These are phyloP conservation scores for Hippocampus abdominalis DNA, from an alignment of 2,113 vertebrate species.

Conservation along the genomic window DNA sequence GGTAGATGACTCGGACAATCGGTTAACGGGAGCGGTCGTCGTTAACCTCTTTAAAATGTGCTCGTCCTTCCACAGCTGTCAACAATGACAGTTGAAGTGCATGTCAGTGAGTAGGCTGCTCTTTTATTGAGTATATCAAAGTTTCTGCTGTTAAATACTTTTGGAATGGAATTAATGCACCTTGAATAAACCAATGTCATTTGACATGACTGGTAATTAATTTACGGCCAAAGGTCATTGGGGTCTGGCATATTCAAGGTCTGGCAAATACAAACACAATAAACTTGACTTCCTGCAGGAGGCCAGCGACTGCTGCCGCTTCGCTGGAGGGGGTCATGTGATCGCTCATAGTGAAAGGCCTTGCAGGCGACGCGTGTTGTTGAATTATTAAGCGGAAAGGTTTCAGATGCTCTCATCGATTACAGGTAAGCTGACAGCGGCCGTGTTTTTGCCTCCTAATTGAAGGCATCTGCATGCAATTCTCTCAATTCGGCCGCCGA, in stretches of 20 bases:
- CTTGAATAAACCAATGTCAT: conserved; percentile 1
- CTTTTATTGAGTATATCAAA: neutral
- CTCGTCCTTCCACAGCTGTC: neutral
- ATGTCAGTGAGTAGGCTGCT: neutral
- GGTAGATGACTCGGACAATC: neutral
- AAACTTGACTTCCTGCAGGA: conserved; percentile 17
- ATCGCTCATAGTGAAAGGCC: conserved; percentile 45
- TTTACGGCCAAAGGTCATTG: neutral
- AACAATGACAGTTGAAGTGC: neutral
- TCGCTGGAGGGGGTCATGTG: conserved; percentile 35
- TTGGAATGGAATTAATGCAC: neutral
- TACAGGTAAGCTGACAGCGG: conserved; percentile 15
- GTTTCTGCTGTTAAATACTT: neutral
- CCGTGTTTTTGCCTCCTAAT: conserved; percentile 2
- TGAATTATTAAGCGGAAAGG: conserved; percentile 57
- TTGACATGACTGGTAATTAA: neutral
- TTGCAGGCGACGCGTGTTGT: conserved; percentile 32
- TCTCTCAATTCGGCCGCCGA: neutral
- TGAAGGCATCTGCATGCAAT: neutral
- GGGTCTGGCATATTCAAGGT: conserved; percentile 1
- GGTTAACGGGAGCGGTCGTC: neutral
- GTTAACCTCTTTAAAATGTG: neutral
- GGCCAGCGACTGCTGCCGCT: conserved; percentile 38
- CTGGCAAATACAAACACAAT: conserved; percentile 6
- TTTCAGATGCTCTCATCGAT: conserved; percentile 43